Conservation (phyloP, 1,140 invertebrate species). For the Oncopodura yosiiana region DNA sequence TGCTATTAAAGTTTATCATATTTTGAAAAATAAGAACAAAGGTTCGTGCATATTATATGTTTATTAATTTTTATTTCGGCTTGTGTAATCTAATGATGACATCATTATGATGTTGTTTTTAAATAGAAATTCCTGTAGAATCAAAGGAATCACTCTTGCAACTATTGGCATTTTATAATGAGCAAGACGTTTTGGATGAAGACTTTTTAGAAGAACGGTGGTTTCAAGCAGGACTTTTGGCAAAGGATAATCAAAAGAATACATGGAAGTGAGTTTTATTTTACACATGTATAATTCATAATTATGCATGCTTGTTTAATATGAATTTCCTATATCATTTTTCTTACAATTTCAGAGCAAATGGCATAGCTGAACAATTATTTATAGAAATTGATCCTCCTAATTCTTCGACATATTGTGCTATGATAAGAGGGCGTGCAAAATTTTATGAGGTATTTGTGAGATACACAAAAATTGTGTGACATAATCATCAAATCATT, state of each 20-base stretch:
- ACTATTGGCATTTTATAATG: slow-evolving; percentile 71
- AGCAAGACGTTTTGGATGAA: slow-evolving; percentile 50
- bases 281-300: background rate
- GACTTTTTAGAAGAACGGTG: slow-evolving; percentile 68
- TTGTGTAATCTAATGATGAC: background rate
- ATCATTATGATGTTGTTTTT: slow-evolving; percentile 15
- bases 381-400: slow-evolving; percentile 46
- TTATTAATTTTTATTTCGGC: background rate
- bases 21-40: slow-evolving; percentile 52
- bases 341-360: slow-evolving; percentile 44
- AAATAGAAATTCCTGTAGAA: slow-evolving; percentile 46
- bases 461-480: background rate
- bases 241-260: slow-evolving; percentile 49
- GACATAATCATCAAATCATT: background rate
- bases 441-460: slow-evolving; percentile 50
- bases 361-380: slow-evolving; percentile 56
- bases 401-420: slow-evolving; percentile 47
- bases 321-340: slow-evolving; percentile 2
- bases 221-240: slow-evolving; percentile 48
- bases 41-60: slow-evolving; percentile 36
- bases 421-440: slow-evolving; percentile 61
- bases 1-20: slow-evolving; percentile 60
- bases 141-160: slow-evolving; percentile 64
- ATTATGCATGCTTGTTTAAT: background rate
- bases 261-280: slow-evolving; percentile 57